Conservation (phyloP, 2,888 invertebrate genomes). For the Drosophila lacicola region DNA sequence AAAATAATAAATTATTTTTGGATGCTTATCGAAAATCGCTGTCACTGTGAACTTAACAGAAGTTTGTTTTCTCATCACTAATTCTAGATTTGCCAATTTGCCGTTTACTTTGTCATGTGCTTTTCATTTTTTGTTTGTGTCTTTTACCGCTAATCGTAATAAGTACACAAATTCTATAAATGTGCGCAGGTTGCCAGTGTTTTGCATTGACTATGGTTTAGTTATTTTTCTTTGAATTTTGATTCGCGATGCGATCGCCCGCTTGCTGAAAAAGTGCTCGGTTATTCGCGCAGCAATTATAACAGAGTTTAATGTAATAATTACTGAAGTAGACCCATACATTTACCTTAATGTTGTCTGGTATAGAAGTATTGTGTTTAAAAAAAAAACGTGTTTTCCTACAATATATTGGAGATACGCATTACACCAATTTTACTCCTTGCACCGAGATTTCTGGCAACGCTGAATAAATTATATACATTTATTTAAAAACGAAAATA, state of each 20-base stretch:
- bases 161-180: not conserved
- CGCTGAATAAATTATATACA: too few species aligned
- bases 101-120: not conserved
- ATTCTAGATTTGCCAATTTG: not conserved
- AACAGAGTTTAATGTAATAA: not conserved
- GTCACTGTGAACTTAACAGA: not conserved
- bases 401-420: too few species aligned
- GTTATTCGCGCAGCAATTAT: too few species aligned
- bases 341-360: too few species aligned
- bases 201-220: not conserved
- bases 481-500: too few species aligned
- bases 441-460: too few species aligned
- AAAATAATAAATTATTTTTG: not conserved
- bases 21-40: not conserved
- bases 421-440: too few species aligned
- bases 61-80: constrained; percentile 7
- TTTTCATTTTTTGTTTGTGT: not conserved
- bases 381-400: too few species aligned
- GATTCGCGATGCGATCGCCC: not conserved
- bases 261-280: too few species aligned
- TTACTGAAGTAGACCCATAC: too few species aligned
- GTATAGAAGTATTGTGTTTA: too few species aligned
- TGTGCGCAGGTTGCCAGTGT: not conserved
- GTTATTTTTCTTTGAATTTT: not conserved
- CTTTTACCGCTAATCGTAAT: not conserved